Percentiles rank a stretch among this genome's conserved stretches.
phyloP scores from a whole-genome alignment of 2,113 vertebrate genomes.

The Benitochromis conjunctus region DNA sequence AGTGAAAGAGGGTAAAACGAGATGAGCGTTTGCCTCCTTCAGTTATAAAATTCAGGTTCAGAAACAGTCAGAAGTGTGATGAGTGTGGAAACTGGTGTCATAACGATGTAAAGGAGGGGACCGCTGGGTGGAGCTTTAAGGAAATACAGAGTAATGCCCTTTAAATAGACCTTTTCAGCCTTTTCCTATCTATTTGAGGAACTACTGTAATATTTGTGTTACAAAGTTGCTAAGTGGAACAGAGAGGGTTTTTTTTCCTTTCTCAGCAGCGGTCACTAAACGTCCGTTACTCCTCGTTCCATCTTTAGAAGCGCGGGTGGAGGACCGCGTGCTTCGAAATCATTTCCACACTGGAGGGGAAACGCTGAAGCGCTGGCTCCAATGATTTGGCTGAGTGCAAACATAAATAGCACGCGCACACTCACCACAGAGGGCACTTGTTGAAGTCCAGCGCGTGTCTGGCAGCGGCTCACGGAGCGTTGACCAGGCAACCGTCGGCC shows the following conservation, averaged over 20 bases:
- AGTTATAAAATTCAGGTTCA: not conserved
- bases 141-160: not conserved
- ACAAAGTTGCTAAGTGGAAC: constrained; percentile 56
- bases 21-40: not conserved
- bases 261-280: constrained; percentile 6
- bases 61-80: not conserved
- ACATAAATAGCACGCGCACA: constrained; percentile 5
- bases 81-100: not conserved
- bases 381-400: constrained; percentile 2
- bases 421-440: constrained; percentile 22
- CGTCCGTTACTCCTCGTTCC: constrained; percentile 24
- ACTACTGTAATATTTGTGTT: constrained; percentile 16
- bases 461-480: constrained; percentile 68
- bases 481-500: constrained; percentile 48
- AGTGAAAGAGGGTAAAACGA: not conserved
- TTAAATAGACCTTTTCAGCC: not conserved
- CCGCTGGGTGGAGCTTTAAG: not conserved
- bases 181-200: not conserved
- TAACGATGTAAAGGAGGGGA: not conserved
- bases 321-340: constrained; percentile 15
- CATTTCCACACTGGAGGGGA: constrained; percentile 51
- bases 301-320: constrained; percentile 49
- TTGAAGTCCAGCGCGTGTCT: constrained; percentile 41
- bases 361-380: constrained; percentile 64
- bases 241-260: constrained; percentile 22